Evolutionary conservation across 2,113 vertebrate genomes (phyloP).

Genomic region (Eudyptes chrysolophus): DNA sequence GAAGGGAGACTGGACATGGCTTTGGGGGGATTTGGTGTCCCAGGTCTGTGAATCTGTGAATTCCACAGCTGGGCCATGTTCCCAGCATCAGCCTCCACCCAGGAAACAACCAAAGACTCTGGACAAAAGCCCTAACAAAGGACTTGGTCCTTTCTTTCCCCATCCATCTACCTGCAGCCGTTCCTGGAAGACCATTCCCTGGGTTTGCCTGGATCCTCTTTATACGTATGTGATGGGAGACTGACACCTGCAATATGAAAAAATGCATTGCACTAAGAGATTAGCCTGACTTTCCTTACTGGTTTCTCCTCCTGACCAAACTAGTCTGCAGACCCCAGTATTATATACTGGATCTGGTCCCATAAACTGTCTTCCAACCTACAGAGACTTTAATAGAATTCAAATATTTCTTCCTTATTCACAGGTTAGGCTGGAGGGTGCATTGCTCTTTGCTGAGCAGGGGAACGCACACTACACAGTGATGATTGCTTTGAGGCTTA

Average conservation of each 20-base stretch:
- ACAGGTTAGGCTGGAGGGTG: not conserved
- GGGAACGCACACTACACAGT: too few species aligned
- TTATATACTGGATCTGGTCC: not conserved
- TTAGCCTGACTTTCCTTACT: not conserved
- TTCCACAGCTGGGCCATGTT: not conserved
- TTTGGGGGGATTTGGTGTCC: not conserved
- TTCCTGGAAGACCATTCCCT: not conserved
- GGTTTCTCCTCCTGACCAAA: not conserved
- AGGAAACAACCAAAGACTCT: not conserved
- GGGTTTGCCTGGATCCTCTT: not conserved
- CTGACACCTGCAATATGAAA: not conserved
- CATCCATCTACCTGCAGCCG: not conserved
- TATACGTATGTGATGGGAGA: not conserved
- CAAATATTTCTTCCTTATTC: not conserved
- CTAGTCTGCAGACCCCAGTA: not conserved
- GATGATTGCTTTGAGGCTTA: not conserved
- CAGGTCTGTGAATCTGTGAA: not conserved
- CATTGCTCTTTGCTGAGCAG: not conserved
- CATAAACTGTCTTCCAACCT: not conserved
- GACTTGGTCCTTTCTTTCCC: not conserved
- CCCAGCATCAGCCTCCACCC: not conserved
- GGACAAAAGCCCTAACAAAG: not conserved
- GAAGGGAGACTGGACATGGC: not conserved
- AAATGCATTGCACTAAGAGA: not conserved
- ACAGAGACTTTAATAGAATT: not conserved